Evolutionary conservation across 2,888 invertebrate species (phyloP), one percentile per base, ranked within the genome.

Genomic region (Leistus spinibarbis): DNA sequence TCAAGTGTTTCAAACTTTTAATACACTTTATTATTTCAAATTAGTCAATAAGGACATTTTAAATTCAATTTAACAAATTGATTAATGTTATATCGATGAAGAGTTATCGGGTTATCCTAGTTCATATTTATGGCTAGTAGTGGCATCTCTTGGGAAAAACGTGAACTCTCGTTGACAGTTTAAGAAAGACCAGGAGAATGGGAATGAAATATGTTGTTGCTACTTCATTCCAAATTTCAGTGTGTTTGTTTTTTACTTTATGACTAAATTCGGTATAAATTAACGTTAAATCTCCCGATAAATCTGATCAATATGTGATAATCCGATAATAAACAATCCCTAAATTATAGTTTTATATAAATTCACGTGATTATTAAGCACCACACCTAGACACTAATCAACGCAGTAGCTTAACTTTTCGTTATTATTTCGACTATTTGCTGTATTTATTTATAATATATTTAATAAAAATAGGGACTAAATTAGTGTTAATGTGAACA

Each of bases 391-490:
- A 10, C n/a, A n/a, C 40, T 40, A 40, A 40, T 40, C 40, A 40
- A 40, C 40, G 40, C 40, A 40, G 40, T 40, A 13, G 40, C 13
- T 40, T 40, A n/a, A n/a, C n/a, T n/a, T 13, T 40, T 10, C 40
- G 40, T 40, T 40, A n/a, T 40, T 13, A 40, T 40, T 70, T 53
- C 9, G 66, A 67, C n/a, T n/a, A n/a, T n/a, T n/a, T n/a, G n/a
- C n/a, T n/a, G n/a, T n/a, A n/a, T n/a, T n/a, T n/a, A n/a, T n/a
- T n/a, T n/a, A n/a, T n/a, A n/a, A n/a, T n/a, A n/a, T n/a, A n/a
- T n/a, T n/a, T n/a, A n/a, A n/a, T n/a, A n/a, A n/a, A n/a, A n/a
- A n/a, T n/a, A n/a, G n/a, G n/a, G n/a, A n/a, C n/a, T n/a, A n/a
- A n/a, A n/a, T n/a, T n/a, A n/a, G n/a, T n/a, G n/a, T n/a, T n/a